Evolutionary conservation across 37 sponge, comb jelly and placozoan genomes (phyloP).

Genomic region (Aplysina aerophoba): DNA sequence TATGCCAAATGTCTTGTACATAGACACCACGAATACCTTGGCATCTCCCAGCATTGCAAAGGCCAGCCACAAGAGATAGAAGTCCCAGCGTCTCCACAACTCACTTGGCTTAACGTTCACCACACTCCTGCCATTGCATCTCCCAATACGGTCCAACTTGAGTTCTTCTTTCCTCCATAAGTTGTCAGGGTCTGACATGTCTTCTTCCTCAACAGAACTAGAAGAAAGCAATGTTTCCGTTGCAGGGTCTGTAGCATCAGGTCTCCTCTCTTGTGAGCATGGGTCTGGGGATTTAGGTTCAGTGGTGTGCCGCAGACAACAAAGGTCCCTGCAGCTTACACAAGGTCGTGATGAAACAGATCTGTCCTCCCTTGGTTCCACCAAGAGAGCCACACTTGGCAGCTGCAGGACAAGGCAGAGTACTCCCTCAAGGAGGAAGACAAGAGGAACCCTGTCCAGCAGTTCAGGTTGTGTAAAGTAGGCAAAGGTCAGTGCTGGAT

Average conservation of each 20-base stretch:
- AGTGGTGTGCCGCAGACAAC: background rate
- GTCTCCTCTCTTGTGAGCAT: background rate
- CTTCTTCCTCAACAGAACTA: too few relatives aligned
- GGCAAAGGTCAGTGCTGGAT: background rate
- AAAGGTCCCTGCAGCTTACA: background rate
- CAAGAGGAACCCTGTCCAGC: constrained; percentile 65
- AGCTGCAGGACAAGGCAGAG: constrained; percentile 75
- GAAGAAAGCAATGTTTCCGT: background rate
- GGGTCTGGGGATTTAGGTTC: background rate
- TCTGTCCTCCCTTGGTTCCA: constrained; percentile 42
- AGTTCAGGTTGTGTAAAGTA: constrained; percentile 67
- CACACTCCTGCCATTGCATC: background rate
- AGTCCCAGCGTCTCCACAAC: constrained; percentile 62
- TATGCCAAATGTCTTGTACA: constrained; percentile 75
- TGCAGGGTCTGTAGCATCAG: background rate
- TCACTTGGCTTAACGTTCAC: constrained; percentile 61
- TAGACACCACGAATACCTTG: constrained; percentile 50
- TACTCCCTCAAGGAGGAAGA: constrained; percentile 78
- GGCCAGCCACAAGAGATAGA: constrained; percentile 86
- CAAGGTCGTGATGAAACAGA: too few relatives aligned
- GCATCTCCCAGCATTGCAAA: constrained; percentile 63
- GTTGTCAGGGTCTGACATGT: too few relatives aligned
- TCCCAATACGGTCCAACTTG: too few relatives aligned
- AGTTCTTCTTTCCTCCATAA: too few relatives aligned
- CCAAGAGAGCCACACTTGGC: constrained; percentile 69